These are phyloP conservation scores for Catostomus latipinnis DNA, from an alignment of 2,797 vertebrate species.

Conservation along the genomic window DNA sequence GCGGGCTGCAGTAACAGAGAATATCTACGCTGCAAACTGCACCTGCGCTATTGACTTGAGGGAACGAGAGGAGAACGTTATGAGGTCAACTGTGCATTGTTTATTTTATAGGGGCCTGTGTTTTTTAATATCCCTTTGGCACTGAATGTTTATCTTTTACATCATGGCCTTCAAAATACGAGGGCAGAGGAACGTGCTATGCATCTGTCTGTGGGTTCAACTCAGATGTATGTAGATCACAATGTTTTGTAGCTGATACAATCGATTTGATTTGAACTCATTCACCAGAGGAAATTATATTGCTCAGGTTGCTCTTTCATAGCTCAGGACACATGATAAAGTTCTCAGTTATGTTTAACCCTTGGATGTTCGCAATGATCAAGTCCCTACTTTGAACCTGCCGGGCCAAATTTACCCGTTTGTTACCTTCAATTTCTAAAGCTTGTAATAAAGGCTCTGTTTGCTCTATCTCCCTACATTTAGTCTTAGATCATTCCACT, in stretches of 20 bases:
- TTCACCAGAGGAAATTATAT: too few relatives aligned
- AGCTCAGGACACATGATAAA: too few relatives aligned
- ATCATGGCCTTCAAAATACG: slow-evolving; percentile 21
- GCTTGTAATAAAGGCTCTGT: too few relatives aligned
- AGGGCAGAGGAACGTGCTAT: neutral
- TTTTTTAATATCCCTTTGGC: slow-evolving; percentile 48
- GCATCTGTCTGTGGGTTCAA: neutral
- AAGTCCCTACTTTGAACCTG: too few relatives aligned
- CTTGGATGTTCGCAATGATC: too few relatives aligned
- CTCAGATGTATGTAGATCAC: neutral
- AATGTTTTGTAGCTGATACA: slow-evolving; percentile 17
- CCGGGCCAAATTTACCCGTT: too few relatives aligned
- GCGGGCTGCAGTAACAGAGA: slow-evolving; percentile 25
- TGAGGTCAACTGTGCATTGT: slow-evolving; percentile 51
- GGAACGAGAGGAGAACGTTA: slow-evolving; percentile 50
- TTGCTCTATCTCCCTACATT: too few relatives aligned
- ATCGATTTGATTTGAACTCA: neutral
- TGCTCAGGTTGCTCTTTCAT: too few relatives aligned
- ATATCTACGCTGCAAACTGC: slow-evolving; percentile 13
- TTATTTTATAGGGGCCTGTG: slow-evolving; percentile 42
- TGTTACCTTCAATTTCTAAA: too few relatives aligned
- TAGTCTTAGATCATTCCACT: too few relatives aligned
- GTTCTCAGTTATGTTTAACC: too few relatives aligned
- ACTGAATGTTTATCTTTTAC: slow-evolving; percentile 51
- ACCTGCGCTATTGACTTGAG: slow-evolving; percentile 44